phyloP scores from a whole-genome alignment of 1,140 invertebrate genomes.

The Eurosta solidaginis region DNA sequence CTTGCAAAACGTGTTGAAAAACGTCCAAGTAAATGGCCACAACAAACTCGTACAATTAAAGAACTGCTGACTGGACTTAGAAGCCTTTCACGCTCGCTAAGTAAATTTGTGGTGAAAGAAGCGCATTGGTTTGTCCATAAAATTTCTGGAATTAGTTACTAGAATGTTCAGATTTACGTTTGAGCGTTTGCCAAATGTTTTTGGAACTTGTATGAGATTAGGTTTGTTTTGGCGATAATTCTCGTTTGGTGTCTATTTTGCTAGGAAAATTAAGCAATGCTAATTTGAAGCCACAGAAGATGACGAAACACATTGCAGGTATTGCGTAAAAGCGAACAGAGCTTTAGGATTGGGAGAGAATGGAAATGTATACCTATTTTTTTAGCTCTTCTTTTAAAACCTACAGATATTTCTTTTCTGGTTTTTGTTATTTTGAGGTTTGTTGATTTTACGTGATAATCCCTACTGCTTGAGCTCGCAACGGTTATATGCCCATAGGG shows the following conservation, averaged over 20 bases:
- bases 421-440: too few species aligned
- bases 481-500: too few species aligned
- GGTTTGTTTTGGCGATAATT: not conserved
- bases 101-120: not conserved
- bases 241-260: not conserved
- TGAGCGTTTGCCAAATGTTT: not conserved
- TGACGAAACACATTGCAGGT: not conserved
- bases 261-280: not conserved
- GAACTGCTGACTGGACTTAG: not conserved
- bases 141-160: not conserved
- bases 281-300: not conserved
- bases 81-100: not conserved
- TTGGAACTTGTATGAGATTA: not conserved
- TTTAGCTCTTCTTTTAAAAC: not conserved
- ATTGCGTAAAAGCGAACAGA: not conserved
- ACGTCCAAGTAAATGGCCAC: slow-evolving; percentile 8
- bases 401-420: too few species aligned
- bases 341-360: not conserved
- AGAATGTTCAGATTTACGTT: not conserved
- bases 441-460: too few species aligned
- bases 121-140: not conserved
- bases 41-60: not conserved
- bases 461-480: too few species aligned
- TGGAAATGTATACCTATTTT: not conserved
- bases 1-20: not conserved